Percentiles rank a stretch among this genome's conserved stretches.
Evolutionary conservation across 2,888 invertebrate species (phyloP).

Genomic region (Lacanobia oleracea): DNA sequence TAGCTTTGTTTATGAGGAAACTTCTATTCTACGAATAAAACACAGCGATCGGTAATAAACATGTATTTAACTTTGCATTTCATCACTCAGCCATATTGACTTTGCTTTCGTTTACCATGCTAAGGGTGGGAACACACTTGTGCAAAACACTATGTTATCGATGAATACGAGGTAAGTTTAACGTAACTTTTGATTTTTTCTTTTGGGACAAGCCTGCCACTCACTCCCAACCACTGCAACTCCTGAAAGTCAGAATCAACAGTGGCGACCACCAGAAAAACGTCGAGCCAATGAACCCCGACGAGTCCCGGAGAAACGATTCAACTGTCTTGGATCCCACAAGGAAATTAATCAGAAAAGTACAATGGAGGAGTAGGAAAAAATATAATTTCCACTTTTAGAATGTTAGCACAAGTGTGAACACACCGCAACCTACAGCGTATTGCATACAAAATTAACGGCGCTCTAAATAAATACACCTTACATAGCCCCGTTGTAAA

Average conservation of each 20-base stretch:
- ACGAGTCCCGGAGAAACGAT: too few relatives aligned
- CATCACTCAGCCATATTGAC: constrained; percentile 48
- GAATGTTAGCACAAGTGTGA: constrained; percentile 18
- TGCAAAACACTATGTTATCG: neutral
- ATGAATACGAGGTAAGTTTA: neutral
- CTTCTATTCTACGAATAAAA: constrained; percentile 68
- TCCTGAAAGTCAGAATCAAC: too few relatives aligned
- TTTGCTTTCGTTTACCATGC: constrained; percentile 19
- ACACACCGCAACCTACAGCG: constrained; percentile 10
- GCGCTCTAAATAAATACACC: constrained; percentile 47
- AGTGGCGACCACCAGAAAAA: too few relatives aligned
- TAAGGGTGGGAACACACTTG: constrained; percentile 16
- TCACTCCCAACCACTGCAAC: too few relatives aligned
- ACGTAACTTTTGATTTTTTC: too few relatives aligned
- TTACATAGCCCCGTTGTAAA: constrained; percentile 53
- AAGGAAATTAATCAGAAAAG: too few relatives aligned
- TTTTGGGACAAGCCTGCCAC: too few relatives aligned
- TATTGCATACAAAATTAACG: constrained; percentile 20
- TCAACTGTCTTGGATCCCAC: too few relatives aligned
- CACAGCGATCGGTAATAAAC: constrained; percentile 73
- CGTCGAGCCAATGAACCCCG: too few relatives aligned
- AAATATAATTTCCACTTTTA: too few relatives aligned
- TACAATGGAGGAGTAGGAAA: too few relatives aligned
- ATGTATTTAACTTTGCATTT: constrained; percentile 75
- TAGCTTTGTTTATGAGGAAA: neutral